phyloP scores from a whole-genome alignment of 2,797 vertebrate species.

The Catharus ustulatus region DNA sequence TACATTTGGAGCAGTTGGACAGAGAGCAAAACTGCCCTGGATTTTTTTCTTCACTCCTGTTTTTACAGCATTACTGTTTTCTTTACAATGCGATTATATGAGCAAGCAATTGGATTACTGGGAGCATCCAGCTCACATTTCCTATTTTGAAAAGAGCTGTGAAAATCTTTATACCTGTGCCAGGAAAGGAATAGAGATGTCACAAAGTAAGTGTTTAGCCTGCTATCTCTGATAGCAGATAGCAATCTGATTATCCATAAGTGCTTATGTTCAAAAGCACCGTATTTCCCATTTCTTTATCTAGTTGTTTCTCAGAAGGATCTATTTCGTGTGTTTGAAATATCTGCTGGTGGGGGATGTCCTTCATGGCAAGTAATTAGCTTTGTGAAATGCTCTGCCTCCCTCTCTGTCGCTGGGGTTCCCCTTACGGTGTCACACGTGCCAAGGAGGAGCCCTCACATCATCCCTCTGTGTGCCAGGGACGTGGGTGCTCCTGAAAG shows the following conservation, averaged over 20 bases:
- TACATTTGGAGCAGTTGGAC: background rate
- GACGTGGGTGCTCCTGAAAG: too few relatives aligned
- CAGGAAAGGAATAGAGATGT: background rate
- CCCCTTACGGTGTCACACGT: background rate
- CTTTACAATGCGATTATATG: background rate
- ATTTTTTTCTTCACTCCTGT: background rate
- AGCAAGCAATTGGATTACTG: background rate
- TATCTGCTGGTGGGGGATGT: background rate
- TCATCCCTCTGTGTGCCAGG: background rate
- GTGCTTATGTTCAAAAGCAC: background rate
- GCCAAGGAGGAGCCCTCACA: background rate
- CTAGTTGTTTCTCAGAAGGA: background rate
- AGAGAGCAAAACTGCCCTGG: background rate
- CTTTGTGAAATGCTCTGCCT: background rate
- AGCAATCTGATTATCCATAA: background rate
- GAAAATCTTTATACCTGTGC: background rate
- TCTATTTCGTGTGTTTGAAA: background rate
- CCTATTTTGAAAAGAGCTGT: background rate
- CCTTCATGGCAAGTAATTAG: background rate
- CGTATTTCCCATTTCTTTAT: background rate
- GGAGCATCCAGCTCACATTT: background rate
- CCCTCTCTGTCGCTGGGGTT: background rate
- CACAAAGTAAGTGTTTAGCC: background rate
- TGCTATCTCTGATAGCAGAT: background rate
- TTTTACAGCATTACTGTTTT: background rate